Evolutionary conservation across 1,140 invertebrate genomes (phyloP), one percentile per base, ranked within the genome.

Genomic region (Ruditapes philippinarum): DNA sequence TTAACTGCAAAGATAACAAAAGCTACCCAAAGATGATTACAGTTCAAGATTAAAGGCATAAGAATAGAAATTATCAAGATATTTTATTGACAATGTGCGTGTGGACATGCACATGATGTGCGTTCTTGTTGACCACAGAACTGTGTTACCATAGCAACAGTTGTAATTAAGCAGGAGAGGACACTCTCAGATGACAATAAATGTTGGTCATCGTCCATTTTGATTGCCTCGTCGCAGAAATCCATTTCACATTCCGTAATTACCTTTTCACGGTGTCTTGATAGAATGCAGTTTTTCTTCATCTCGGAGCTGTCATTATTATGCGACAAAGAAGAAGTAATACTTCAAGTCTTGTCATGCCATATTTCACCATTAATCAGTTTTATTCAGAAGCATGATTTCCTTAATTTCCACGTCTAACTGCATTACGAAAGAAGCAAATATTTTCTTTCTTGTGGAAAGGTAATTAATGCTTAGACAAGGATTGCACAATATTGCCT

Each of bases 81-180:
- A 31, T 36, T 51, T 45, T 78, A 78, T 78, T 78, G 74, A 78
- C 74, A 78, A 57, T 78, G 5, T 78, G 74, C 74, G 74, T 78
- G 74, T 78, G 74, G 74, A 78, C 74, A 78, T 78, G 74, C 74
- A 78, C 74, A 78, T 19, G 74, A 78, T 78, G 74, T 49, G 54
- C 45, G 74, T 78, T 28, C 36, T 51, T 54, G 45, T 25, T 51
- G 42, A 51, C 42, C 74, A 51, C 12, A 78, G 31, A 78, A 78
- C n/a, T 33, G 25, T 54, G 74, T 78, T 78, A 36, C 74, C 74
- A 78, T 78, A 49, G 49, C 25, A 51, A 78, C 74, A 31, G 45
- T 19, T n/a, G 1, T 78, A 57, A 78, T 78, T 78, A 54, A 78
- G 45, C 74, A 3, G 7, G n/a, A 78, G 49, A 31, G 28, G 49